Conservation (phyloP, 2,797 vertebrate genomes). For the Anisognathus igniventris region DNA sequence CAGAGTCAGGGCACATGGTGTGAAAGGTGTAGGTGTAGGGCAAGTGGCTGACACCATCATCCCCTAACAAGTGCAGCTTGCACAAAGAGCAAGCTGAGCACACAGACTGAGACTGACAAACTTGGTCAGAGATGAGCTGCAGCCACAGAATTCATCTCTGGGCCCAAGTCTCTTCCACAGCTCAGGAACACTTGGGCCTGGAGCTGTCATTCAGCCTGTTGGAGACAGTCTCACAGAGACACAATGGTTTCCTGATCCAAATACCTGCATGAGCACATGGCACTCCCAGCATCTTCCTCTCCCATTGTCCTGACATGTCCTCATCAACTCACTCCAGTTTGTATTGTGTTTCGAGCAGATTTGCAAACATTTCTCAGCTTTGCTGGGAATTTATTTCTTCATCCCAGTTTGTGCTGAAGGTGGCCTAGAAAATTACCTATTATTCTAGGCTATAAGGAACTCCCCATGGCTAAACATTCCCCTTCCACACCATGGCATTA, state of each 20-base stretch:
- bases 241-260: neutral
- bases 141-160: neutral
- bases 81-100: neutral
- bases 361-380: neutral
- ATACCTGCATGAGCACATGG: neutral
- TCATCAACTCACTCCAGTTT: neutral
- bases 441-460: neutral
- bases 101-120: neutral
- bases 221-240: neutral
- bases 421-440: neutral
- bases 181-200: neutral
- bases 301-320: neutral
- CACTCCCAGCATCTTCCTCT: neutral
- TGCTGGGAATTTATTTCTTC: neutral
- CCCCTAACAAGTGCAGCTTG: neutral
- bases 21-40: slow-evolving; percentile 13
- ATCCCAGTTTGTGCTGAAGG: neutral
- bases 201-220: neutral
- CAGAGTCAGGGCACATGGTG: neutral
- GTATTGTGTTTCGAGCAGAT: neutral
- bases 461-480: neutral
- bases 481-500: neutral
- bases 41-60: neutral
- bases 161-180: neutral
- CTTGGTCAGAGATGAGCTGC: neutral